Percentiles rank a stretch among this genome's conserved stretches.
These are phyloP conservation scores for Orientallactaga sibirica DNA, from an alignment of 2,797 vertebrate genomes.

Conservation along the genomic window DNA sequence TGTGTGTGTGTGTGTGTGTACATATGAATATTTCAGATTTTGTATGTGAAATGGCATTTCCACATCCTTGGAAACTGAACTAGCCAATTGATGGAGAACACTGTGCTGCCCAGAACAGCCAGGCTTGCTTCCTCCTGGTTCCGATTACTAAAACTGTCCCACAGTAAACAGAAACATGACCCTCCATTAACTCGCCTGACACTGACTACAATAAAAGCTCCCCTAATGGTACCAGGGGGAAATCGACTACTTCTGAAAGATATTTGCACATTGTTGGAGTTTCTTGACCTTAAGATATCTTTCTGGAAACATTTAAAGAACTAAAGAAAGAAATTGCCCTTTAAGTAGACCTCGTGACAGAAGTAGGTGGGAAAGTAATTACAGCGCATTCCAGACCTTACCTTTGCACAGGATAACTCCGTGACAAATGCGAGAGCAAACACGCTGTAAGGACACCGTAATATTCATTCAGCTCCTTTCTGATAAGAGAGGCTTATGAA, in stretches of 20 bases:
- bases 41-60: conserved; percentile 65
- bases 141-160: conserved; percentile 75
- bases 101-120: not conserved
- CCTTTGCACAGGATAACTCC: conserved; percentile 77
- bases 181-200: conserved; percentile 83
- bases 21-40: not conserved
- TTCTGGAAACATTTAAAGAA: conserved; percentile 82
- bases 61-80: conserved; percentile 61
- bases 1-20: not conserved
- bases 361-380: conserved; percentile 85
- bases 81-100: conserved; percentile 65
- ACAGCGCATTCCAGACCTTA: conserved; percentile 75
- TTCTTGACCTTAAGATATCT: conserved; percentile 83
- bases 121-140: conserved; percentile 77
- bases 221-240: conserved; percentile 86
- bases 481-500: conserved; percentile 83
- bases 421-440: conserved; percentile 84
- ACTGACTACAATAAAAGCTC: conserved; percentile 84
- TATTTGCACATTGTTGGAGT: conserved; percentile 85
- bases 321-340: conserved; percentile 84
- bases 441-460: conserved; percentile 63
- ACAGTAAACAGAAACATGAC: conserved; percentile 87
- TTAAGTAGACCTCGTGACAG: conserved; percentile 82
- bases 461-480: conserved; percentile 78
- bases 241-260: conserved; percentile 84